Evolutionary conservation across 2,888 invertebrate species (phyloP), one percentile per base, ranked within the genome.

Genomic region (Phorcus lineatus): DNA sequence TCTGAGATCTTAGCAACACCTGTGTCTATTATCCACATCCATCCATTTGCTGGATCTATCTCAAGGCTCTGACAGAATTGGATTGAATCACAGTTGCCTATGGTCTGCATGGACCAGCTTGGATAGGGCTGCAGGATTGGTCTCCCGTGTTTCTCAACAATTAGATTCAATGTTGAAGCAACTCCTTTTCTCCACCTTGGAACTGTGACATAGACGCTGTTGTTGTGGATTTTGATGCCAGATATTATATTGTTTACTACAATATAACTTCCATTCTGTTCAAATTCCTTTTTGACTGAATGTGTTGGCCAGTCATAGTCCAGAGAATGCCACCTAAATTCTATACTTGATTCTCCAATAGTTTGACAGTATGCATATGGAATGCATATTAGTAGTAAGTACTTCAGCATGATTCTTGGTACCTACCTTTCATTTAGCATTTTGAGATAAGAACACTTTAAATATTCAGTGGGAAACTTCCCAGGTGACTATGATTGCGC

Each of bases 61-160:
- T 90, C 89, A 84, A 91, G 89, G 74, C 88, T 88, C 81, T 89
- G 89, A 4, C 87, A 88, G 74, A 85, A 88, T 78, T 91, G 90
- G 24, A 91, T 82, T 0, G 87, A 88, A 19, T 81, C 70, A 55
- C 90, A 90, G 77, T 88, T 83, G 0, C 89, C 90, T 36, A 86
- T 77, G n/a, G 79, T 83, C 81, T 90, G 89, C 84, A 84, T 83
- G 2, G 74, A 79, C 90, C 89, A 90, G 67, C 80, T 84, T 0
- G 89, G 89, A 47, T 86, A 90, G 0, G 90, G 89, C 47, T 84
- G 81, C 9, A 90, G 83, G n/a, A 86, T 54, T n/a, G 62, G 31
- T n/a, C 82, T 31, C 0, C 82, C 83, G 2, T 62, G 40, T 22
- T 80, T 78, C 11, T 84, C 82, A n/a, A 84, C 74, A 2, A 83